phyloP scores from a whole-genome alignment of 2,797 vertebrate genomes.

The Molossus alvarezi region DNA sequence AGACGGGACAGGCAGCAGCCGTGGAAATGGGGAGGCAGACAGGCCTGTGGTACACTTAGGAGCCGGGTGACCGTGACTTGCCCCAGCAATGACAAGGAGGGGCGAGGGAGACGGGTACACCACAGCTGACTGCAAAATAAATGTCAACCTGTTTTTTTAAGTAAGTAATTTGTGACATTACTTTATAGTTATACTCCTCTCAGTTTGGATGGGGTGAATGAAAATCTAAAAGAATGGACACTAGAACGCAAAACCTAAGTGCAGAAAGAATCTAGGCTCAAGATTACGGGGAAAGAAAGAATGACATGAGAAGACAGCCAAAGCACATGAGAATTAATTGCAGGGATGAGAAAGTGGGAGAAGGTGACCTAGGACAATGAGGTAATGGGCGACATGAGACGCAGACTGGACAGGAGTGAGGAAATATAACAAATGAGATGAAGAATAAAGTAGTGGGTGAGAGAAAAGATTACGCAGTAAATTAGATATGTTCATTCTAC shows the following conservation, averaged over 20 bases:
- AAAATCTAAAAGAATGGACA: constrained; percentile 20
- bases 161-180: background rate
- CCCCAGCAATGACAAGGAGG: background rate
- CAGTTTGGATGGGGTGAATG: background rate
- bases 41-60: background rate
- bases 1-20: background rate
- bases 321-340: background rate
- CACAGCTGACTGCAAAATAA: background rate
- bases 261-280: constrained; percentile 6
- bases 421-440: constrained; percentile 22
- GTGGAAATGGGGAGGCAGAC: background rate
- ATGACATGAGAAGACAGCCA: constrained; percentile 10
- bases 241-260: background rate
- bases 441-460: background rate
- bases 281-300: background rate
- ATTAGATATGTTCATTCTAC: constrained; percentile 72
- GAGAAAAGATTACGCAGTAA: constrained; percentile 63
- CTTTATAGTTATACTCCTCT: background rate
- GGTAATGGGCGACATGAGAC: background rate
- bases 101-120: background rate
- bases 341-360: constrained; percentile 2
- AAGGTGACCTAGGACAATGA: background rate
- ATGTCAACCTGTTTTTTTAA: background rate
- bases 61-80: background rate
- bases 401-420: background rate